phyloP scores from a whole-genome alignment of 2,113 vertebrate genomes.

The Cavia aperea region DNA sequence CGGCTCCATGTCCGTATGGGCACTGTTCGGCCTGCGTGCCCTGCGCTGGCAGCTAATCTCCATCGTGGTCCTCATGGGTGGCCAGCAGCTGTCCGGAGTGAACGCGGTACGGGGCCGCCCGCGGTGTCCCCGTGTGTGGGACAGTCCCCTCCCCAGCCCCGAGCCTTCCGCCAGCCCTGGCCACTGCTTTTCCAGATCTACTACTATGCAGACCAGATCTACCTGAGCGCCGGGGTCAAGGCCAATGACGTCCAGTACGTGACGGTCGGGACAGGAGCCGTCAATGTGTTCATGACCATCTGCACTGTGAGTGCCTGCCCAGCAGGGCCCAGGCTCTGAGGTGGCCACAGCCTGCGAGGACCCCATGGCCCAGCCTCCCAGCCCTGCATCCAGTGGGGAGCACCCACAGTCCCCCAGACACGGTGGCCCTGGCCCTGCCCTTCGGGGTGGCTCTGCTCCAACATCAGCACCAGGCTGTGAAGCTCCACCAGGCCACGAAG shows the following conservation, averaged over 20 bases:
- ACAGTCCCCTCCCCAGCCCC: rapidly evolving
- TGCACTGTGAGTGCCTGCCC: slow-evolving; percentile 79
- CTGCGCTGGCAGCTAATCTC: slow-evolving; percentile 92
- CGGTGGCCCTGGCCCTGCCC: too few species aligned
- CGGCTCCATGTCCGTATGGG: slow-evolving; percentile 81
- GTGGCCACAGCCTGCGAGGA: rapidly evolving
- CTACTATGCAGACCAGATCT: slow-evolving; percentile 93
- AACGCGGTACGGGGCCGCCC: slow-evolving; percentile 79
- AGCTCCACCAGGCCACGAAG: rapidly evolving
- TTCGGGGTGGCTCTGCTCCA: too few species aligned
- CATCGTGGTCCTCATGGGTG: slow-evolving; percentile 84
- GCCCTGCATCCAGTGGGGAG: neutral
- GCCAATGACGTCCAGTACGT: slow-evolving; percentile 81
- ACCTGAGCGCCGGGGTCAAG: slow-evolving; percentile 80
- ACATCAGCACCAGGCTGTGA: rapidly evolving
- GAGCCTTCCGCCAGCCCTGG: neutral
- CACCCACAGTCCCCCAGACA: neutral
- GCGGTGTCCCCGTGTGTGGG: rapidly evolving
- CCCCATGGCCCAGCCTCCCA: neutral
- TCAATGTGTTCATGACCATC: slow-evolving; percentile 89
- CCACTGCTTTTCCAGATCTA: slow-evolving; percentile 82
- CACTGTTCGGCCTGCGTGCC: slow-evolving; percentile 79
- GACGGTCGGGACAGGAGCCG: slow-evolving; percentile 86
- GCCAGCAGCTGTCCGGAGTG: slow-evolving; percentile 93
- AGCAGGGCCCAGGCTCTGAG: neutral